Evolutionary conservation across 2,797 vertebrate genomes (phyloP).

Genomic region (Pyrocephalus nanus): DNA sequence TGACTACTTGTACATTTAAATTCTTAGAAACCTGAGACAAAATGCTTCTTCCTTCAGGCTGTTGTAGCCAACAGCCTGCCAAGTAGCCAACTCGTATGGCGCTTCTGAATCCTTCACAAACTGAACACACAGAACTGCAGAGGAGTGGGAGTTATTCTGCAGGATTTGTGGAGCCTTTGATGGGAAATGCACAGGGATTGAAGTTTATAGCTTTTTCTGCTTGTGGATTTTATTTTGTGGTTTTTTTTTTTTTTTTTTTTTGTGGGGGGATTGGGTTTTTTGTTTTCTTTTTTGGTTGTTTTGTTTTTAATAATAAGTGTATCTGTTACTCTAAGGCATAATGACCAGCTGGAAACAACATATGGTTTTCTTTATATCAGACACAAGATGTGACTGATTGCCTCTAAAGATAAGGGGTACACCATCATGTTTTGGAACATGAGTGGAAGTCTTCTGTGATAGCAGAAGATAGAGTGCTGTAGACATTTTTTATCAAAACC

Average conservation of each 20-base stretch:
- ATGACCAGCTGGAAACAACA: background rate
- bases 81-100: accelerated
- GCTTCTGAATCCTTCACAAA: background rate
- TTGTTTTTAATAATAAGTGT: background rate
- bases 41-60: background rate
- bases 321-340: background rate
- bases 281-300: background rate
- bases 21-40: background rate
- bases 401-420: background rate
- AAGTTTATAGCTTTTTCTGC: background rate
- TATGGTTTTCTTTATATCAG: background rate
- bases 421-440: background rate
- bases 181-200: background rate
- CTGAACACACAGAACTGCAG: background rate
- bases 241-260: accelerated
- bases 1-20: background rate
- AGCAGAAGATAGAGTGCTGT: background rate
- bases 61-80: background rate
- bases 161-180: background rate
- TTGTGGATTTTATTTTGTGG: background rate
- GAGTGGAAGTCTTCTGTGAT: background rate
- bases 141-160: background rate
- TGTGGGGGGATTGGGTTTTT: background rate
- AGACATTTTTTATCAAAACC: background rate
- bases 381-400: background rate